phyloP scores from a whole-genome alignment of 2,797 vertebrate genomes.

The Australoheros facetus region DNA sequence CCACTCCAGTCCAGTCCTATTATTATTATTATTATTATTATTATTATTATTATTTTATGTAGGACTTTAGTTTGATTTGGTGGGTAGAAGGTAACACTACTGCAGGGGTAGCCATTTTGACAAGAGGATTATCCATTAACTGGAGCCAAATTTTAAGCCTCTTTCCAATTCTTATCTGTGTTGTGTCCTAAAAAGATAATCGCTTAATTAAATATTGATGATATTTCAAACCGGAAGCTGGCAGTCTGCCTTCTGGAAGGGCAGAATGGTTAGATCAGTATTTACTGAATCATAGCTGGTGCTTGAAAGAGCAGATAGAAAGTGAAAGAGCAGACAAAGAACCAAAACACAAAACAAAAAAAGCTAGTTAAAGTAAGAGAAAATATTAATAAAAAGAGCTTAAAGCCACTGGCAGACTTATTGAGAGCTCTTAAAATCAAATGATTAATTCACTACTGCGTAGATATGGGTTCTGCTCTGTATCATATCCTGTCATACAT shows the following conservation, averaged over 20 bases:
- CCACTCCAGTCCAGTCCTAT: not conserved
- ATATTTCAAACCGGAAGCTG: slow-evolving; percentile 67
- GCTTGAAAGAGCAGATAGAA: slow-evolving; percentile 29
- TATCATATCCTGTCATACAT: slow-evolving; percentile 80
- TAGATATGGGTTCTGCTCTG: slow-evolving; percentile 64
- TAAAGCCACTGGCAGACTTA: slow-evolving; percentile 19
- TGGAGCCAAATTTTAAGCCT: slow-evolving; percentile 66
- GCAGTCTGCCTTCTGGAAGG: slow-evolving; percentile 43
- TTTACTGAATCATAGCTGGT: slow-evolving; percentile 41
- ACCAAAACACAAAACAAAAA: not conserved
- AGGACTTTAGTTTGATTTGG: slow-evolving; percentile 41
- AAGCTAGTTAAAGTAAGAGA: not conserved
- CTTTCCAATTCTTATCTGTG: slow-evolving; percentile 66
- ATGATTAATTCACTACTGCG: slow-evolving; percentile 76
- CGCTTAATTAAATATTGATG: slow-evolving; percentile 78
- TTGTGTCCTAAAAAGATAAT: slow-evolving; percentile 73
- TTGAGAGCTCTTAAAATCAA: slow-evolving; percentile 53
- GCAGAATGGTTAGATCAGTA: slow-evolving; percentile 35
- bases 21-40: not conserved
- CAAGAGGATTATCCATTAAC: slow-evolving; percentile 71
- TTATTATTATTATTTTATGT: slow-evolving; percentile 15
- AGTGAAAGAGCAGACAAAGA: not conserved
- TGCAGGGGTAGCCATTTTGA: slow-evolving; percentile 47
- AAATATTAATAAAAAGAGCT: slow-evolving; percentile 5
- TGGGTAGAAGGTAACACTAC: slow-evolving; percentile 42